A percentile compares a stretch with the other conserved stretches of the same genome.
phyloP scores from a whole-genome alignment of 2,113 vertebrate species.

The Myotis brandtii region DNA sequence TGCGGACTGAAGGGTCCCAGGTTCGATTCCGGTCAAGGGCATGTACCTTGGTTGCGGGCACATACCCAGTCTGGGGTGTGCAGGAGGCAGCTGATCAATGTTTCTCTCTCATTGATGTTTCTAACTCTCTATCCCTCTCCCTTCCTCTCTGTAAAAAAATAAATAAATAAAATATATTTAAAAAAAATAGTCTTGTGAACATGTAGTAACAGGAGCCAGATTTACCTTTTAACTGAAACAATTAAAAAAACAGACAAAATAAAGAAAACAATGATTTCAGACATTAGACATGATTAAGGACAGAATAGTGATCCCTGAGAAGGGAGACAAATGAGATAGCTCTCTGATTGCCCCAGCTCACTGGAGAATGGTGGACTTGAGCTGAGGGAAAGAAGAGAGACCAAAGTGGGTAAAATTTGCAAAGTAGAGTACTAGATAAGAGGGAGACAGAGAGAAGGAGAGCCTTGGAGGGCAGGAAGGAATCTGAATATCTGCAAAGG shows the following conservation, averaged over 20 bases:
- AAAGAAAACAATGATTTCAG: neutral
- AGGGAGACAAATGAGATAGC: neutral
- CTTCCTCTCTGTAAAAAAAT: too few relatives aligned
- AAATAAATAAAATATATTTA: too few relatives aligned
- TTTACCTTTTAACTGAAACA: neutral
- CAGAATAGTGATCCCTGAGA: neutral
- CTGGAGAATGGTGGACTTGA: neutral
- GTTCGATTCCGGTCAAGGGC: too few relatives aligned
- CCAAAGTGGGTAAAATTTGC: neutral
- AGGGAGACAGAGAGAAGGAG: too few relatives aligned
- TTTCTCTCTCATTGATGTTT: too few relatives aligned
- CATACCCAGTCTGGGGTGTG: too few relatives aligned
- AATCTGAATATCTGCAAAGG: neutral
- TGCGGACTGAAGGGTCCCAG: too few relatives aligned
- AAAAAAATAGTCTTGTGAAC: neutral
- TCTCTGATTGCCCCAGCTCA: neutral
- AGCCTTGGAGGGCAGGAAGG: too few relatives aligned
- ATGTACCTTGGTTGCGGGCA: too few relatives aligned
- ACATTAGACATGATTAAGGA: neutral
- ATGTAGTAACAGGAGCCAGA: neutral
- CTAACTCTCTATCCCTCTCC: too few relatives aligned
- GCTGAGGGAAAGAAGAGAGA: neutral
- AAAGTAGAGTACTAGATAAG: neutral
- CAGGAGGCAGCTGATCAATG: too few relatives aligned
- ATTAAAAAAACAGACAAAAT: neutral